Evolutionary conservation across 2,888 invertebrate species (phyloP).

Genomic region (Dione vanillae): DNA sequence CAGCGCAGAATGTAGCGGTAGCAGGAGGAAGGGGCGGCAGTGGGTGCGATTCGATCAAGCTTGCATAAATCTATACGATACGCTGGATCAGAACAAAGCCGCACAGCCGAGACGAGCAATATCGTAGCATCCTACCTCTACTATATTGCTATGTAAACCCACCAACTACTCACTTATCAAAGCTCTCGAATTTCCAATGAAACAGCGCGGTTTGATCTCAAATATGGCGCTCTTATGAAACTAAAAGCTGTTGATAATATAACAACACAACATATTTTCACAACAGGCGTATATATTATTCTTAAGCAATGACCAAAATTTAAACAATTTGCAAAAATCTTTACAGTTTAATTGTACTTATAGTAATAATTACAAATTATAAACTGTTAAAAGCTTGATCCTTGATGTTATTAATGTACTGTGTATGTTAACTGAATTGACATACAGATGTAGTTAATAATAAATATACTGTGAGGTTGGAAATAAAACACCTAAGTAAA

Average conservation of each 20-base stretch:
- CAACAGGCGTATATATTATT: neutral
- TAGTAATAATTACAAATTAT: too few species aligned
- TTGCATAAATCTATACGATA: slow-evolving; percentile 82
- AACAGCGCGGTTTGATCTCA: slow-evolving; percentile 40
- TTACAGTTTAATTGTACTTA: too few species aligned
- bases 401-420: too few species aligned
- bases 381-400: too few species aligned
- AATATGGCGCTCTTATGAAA: slow-evolving; percentile 29
- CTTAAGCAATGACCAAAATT: neutral
- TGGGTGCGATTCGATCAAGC: slow-evolving; percentile 69
- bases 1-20: slow-evolving; percentile 37
- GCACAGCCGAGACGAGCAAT: slow-evolving; percentile 60
- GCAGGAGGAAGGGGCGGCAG: slow-evolving; percentile 57
- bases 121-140: slow-evolving; percentile 41
- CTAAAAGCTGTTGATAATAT: slow-evolving; percentile 21
- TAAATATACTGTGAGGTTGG: neutral
- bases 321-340: neutral
- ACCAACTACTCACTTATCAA: slow-evolving; percentile 40
- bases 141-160: slow-evolving; percentile 30
- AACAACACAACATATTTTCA: neutral
- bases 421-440: neutral
- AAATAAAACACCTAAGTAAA: neutral
- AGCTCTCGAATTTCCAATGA: slow-evolving; percentile 42
- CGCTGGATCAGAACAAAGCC: slow-evolving; percentile 79
- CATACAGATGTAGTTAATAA: neutral